Base-by-base conservation (phyloP, 2,888 invertebrate genomes). In the Uloborus plumipes region DNA sequence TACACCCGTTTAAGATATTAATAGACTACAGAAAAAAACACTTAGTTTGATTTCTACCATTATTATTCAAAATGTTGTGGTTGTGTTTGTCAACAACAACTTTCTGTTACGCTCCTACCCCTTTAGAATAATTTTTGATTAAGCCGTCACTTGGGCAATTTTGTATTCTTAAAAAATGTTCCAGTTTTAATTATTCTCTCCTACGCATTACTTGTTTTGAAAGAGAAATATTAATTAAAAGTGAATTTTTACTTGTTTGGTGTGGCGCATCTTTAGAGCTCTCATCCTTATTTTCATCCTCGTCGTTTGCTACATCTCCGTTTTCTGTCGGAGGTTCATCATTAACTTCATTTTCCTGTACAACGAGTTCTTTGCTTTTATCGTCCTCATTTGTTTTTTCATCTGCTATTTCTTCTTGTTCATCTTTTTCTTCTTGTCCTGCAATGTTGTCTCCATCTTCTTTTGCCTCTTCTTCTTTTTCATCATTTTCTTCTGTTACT, bases 211-310 rank as follows among this genome's bases (percentile, higher is more conserved):
- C 18, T 26, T 58, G n/a, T 62, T 62, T 20, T 13, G 18, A 39
- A 13, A 26, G 16, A 61, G 22, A 22, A 22, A 22, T 61, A 22
- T 6, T 7, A 20, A 61, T 11, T 3, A 61, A 61, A 26, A 22
- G 16, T 55, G 18, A 7, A 39, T 39, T n/a, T 70, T 81, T 70
- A 81, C 81, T 81, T 71, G 81, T 81, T 51, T 81, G 81, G 70
- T 81, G 81, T 4, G 81, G 31, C n/a, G 70, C 15, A 9, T 22
- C 20, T n/a, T 81, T 53, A 18, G 14, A 69, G 2, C 14, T 49
- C 13, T 50, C 14, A 16, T 73, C 67, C 13, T 18, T 62, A 16
- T 22, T 47, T 58, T 39, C 59, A 11, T 74, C 39, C 49, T 47
- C 59, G 47, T 26, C 26, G 16, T 64, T 71, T 20, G 20, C 18